These are phyloP conservation scores for Tautogolabrus adspersus DNA, from an alignment of 2,113 vertebrate genomes.

Conservation along the genomic window DNA sequence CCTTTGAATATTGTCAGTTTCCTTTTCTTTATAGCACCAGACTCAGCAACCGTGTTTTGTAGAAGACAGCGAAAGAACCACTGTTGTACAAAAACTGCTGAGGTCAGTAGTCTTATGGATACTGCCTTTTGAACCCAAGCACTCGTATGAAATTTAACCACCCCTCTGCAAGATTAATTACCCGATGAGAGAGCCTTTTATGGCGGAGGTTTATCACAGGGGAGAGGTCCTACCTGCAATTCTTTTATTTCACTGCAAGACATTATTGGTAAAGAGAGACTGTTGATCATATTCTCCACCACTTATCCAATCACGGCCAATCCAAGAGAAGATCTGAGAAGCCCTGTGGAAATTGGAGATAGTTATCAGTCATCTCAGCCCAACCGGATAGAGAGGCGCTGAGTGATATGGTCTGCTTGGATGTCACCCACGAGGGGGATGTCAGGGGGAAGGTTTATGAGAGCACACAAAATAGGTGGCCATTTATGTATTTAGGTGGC, in stretches of 20 bases:
- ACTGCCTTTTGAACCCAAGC: constrained; percentile 64
- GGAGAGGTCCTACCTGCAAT: constrained; percentile 54
- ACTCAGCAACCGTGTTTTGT: constrained; percentile 31
- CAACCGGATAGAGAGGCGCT: constrained; percentile 40
- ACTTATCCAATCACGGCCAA: constrained; percentile 73
- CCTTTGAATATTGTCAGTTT: constrained; percentile 46
- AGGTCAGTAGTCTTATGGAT: constrained; percentile 52
- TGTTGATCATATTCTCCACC: constrained; percentile 71
- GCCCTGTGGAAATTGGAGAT: constrained; percentile 64
- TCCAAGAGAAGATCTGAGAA: constrained; percentile 67
- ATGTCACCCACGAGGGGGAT: constrained; percentile 40
- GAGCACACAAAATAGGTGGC: constrained; percentile 43
- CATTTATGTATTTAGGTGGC: constrained; percentile 42
- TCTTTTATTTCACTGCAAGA: constrained; percentile 66
- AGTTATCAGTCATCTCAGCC: constrained; percentile 62
- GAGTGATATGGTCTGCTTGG: constrained; percentile 40
- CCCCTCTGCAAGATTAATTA: constrained; percentile 74
- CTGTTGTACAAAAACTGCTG: constrained; percentile 57
- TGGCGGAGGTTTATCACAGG: constrained; percentile 59
- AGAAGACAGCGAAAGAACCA: constrained; percentile 35
- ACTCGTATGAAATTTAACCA: constrained; percentile 70
- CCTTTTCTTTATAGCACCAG: constrained; percentile 45
- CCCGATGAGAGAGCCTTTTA: constrained; percentile 67
- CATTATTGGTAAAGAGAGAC: constrained; percentile 73
- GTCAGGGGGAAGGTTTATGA: constrained; percentile 38